phyloP scores from a whole-genome alignment of 2,113 vertebrate species.

The Zapus hudsonius region DNA sequence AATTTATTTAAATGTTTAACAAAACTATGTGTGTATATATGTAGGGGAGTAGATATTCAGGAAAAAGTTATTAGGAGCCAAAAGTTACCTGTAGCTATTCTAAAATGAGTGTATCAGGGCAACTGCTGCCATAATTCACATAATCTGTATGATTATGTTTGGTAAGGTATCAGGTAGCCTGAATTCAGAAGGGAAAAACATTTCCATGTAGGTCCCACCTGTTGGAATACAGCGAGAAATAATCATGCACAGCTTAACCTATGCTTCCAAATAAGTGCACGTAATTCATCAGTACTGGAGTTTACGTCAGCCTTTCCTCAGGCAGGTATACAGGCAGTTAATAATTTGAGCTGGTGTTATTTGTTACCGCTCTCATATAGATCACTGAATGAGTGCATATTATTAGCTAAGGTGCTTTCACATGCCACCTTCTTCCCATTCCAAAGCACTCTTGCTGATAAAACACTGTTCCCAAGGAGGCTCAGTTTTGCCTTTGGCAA shows the following conservation, averaged over 20 bases:
- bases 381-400: background rate
- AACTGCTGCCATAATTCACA: background rate
- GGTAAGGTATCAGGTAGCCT: background rate
- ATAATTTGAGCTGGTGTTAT: constrained; percentile 16
- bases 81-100: background rate
- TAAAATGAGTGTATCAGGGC: background rate
- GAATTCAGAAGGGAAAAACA: background rate
- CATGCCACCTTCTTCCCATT: background rate
- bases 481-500: constrained; percentile 27
- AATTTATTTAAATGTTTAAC: constrained; percentile 53
- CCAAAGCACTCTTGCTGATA: constrained; percentile 10
- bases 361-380: constrained; percentile 45
- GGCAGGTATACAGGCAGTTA: background rate
- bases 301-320: background rate
- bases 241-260: background rate
- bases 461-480: constrained; percentile 23
- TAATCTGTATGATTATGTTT: background rate
- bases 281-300: constrained; percentile 44
- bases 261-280: constrained; percentile 6
- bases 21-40: background rate
- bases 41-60: background rate
- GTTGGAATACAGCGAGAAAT: constrained; percentile 19
- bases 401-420: constrained; percentile 20
- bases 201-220: background rate
- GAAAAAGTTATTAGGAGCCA: background rate